Conservation (phyloP, 2,888 invertebrate species). For the Thymelicus sylvestris region DNA sequence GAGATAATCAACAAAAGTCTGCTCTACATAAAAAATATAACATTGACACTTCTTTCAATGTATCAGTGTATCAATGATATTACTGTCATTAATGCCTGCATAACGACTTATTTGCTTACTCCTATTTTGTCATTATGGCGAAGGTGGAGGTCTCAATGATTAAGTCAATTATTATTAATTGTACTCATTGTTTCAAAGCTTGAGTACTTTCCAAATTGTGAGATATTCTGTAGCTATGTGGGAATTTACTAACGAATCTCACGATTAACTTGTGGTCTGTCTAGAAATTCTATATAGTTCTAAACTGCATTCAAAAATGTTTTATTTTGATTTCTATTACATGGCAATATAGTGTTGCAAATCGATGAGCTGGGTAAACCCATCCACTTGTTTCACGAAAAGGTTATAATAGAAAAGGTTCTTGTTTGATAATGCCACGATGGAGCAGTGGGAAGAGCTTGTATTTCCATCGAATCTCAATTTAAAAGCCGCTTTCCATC, state of each 20-base stretch:
- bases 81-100: background rate
- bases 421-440: no score
- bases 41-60: no score
- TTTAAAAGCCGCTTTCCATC: no score
- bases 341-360: background rate
- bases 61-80: background rate
- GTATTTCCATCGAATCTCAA: no score
- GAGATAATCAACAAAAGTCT: no score
- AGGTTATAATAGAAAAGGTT: no score
- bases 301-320: no score
- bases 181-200: slow-evolving; percentile 45
- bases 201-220: slow-evolving; percentile 30
- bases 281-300: no score
- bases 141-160: slow-evolving; percentile 42
- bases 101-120: slow-evolving; percentile 16
- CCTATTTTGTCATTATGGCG: slow-evolving; percentile 31
- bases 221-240: slow-evolving; percentile 22
- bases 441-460: no score
- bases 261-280: background rate
- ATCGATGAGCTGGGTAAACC: no score
- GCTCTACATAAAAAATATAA: no score
- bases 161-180: slow-evolving; percentile 51
- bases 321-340: background rate
- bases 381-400: no score
- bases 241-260: slow-evolving; percentile 20